Base-by-base conservation (phyloP, 1,140 invertebrate genomes). In the Andrena cerasifolii region DNA sequence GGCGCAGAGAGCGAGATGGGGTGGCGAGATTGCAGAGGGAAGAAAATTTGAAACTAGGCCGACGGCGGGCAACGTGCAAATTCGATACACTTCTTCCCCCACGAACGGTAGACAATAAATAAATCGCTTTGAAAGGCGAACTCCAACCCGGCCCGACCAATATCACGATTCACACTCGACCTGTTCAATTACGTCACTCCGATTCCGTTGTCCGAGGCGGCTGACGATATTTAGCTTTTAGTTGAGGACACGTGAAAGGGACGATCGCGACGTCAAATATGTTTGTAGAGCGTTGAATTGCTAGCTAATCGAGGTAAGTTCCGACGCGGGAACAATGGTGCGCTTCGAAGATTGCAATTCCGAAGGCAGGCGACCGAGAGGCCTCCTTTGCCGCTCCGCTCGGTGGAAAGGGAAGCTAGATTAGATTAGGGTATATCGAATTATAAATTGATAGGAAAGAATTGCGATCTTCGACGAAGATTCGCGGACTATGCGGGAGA, bases 91-190 rank as follows among this genome's bases (percentile, higher is more conserved):
- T 24, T 24, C 33, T 58, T 58, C 75, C 61, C 71, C 54, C 66
- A 14, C 28, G 43, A 62, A 78, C 59, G 66, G 59, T 65, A 82
- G 82, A 83, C 82, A 83, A 83, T 83, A 83, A 83, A 83, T 67
- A 62, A 83, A 79, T 83, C 80, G 75, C 71, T 36, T 79, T 75
- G n/a, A n/a, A 54, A 83, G 43, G 59, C 80, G 68, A 70, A 67
- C 58, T 24, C 63, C 70, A 65, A 79, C 66, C 66, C 70, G 53
- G 47, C 51, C 47, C 75, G 70, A 70, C 47, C 49, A 61, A 56
- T 79, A 70, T 74, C 68, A 45, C 5, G 12, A 82, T 62, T 53
- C 10, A 43, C 66, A 53, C 26, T 53, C 56, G 56, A 61, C 45
- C n/a, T 53, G 75, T 71, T 71, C 67, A 33, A 53, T 68, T 24